A percentile compares a stretch with the other conserved stretches of the same genome.
These are phyloP conservation scores for Hemicrepidius hirtus DNA, from an alignment of 2,888 invertebrate species.

Conservation along the genomic window DNA sequence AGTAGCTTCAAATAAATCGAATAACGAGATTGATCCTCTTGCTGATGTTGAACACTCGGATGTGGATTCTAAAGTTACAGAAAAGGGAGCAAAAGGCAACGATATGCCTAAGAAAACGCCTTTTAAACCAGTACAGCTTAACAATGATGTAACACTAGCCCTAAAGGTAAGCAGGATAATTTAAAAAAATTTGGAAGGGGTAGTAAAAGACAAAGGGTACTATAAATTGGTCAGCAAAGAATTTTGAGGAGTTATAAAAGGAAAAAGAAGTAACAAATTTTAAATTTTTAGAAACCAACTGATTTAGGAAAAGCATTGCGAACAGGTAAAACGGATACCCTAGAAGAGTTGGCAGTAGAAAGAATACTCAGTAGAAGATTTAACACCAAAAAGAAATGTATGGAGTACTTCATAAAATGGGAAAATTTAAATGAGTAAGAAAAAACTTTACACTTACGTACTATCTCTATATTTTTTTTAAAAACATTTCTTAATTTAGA, in stretches of 20 bases:
- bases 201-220: too few relatives aligned
- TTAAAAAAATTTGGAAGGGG: not conserved
- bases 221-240: too few relatives aligned
- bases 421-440: constrained; percentile 85
- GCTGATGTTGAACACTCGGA: constrained; percentile 58
- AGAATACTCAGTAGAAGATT: constrained; percentile 89
- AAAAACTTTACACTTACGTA: not conserved
- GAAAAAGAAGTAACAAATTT: not conserved
- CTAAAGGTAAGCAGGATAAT: constrained; percentile 55
- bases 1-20: constrained; percentile 46
- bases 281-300: constrained; percentile 18
- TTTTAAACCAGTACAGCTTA: constrained; percentile 60
- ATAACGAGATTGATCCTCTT: constrained; percentile 51
- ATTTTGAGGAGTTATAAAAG: too few relatives aligned
- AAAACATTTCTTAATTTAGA: constrained; percentile 33
- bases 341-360: constrained; percentile 83
- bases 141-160: constrained; percentile 56
- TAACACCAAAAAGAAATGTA: constrained; percentile 84
- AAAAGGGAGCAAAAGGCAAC: constrained; percentile 46
- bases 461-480: constrained; percentile 19
- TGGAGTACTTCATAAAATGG: constrained; percentile 91
- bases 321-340: constrained; percentile 48
- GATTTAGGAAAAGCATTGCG: constrained; percentile 52
- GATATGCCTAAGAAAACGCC: constrained; percentile 57
- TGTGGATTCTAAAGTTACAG: constrained; percentile 57